Evolutionary conservation across 2,888 invertebrate species (phyloP).

Genomic region (Zelleria hepariella): DNA sequence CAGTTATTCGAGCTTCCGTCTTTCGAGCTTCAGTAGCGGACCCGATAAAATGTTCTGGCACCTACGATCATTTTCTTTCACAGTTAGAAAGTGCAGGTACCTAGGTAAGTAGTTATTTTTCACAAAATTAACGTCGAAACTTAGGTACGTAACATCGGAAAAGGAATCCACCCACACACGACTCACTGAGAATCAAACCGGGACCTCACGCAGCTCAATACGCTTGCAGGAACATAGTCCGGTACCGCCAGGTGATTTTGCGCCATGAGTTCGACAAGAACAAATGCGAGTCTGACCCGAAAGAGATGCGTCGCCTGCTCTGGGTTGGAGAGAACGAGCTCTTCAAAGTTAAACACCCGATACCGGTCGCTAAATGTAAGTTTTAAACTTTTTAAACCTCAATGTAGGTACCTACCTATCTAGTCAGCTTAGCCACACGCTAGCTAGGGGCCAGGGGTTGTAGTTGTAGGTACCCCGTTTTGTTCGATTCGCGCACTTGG

Average conservation of each 20-base stretch:
- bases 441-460: too few species aligned
- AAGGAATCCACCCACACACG: too few species aligned
- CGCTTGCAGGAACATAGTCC: slow-evolving; percentile 74
- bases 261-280: slow-evolving; percentile 87
- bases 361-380: slow-evolving; percentile 81
- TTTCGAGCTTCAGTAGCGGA: too few species aligned
- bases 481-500: too few species aligned
- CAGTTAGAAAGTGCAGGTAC: neutral
- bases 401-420: neutral
- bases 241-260: slow-evolving; percentile 84
- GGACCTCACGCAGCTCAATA: neutral
- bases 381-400: slow-evolving; percentile 8
- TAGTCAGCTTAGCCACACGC: too few species aligned
- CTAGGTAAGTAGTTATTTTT: neutral
- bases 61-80: too few species aligned
- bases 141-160: neutral
- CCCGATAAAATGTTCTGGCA: too few species aligned
- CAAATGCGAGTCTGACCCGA: slow-evolving; percentile 74
- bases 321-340: slow-evolving; percentile 83
- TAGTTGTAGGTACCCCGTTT: too few species aligned
- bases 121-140: neutral
- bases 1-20: too few species aligned
- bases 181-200: too few species aligned
- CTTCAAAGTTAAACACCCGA: slow-evolving; percentile 75
- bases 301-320: slow-evolving; percentile 81